Evolutionary conservation across 2,888 invertebrate species (phyloP).

Genomic region (Pardosa pseudoannulata): DNA sequence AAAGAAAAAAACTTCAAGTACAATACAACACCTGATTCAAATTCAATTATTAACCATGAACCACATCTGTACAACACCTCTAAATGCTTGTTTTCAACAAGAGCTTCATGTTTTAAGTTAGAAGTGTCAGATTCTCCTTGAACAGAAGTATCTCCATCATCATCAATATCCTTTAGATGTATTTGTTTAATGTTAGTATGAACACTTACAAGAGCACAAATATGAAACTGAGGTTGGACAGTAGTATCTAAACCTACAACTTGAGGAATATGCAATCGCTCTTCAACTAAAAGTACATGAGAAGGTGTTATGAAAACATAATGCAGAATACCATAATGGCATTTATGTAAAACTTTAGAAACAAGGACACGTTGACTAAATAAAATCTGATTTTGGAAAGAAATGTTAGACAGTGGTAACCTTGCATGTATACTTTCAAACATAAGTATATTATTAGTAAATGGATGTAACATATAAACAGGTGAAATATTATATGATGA

Average conservation of each 20-base stretch:
- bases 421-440: conserved; percentile 29
- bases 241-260: conserved; percentile 20
- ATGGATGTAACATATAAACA: conserved; percentile 36
- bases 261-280: conserved; percentile 35
- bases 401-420: conserved; percentile 3
- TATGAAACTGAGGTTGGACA: conserved; percentile 46
- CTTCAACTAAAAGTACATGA: conserved; percentile 57
- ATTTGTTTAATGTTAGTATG: conserved; percentile 60
- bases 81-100: conserved; percentile 31
- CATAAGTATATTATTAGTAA: conserved; percentile 30
- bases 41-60: conserved; percentile 61
- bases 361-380: conserved; percentile 53
- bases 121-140: not conserved
- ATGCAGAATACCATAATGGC: conserved; percentile 46
- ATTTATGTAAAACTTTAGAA: conserved; percentile 52
- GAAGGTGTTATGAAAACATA: conserved; percentile 59
- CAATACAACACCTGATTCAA: conserved; percentile 45
- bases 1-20: conserved; percentile 54
- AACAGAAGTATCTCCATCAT: conserved; percentile 2
- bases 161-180: conserved; percentile 45
- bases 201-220: conserved; percentile 50
- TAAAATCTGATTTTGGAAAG: conserved; percentile 39
- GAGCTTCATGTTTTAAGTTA: not conserved
- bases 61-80: conserved; percentile 42
- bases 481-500: conserved; percentile 23